A percentile compares a stretch with the other conserved stretches of the same genome.
Conservation (phyloP, 2,797 vertebrate species). For the Mormyrops attenuatus region DNA sequence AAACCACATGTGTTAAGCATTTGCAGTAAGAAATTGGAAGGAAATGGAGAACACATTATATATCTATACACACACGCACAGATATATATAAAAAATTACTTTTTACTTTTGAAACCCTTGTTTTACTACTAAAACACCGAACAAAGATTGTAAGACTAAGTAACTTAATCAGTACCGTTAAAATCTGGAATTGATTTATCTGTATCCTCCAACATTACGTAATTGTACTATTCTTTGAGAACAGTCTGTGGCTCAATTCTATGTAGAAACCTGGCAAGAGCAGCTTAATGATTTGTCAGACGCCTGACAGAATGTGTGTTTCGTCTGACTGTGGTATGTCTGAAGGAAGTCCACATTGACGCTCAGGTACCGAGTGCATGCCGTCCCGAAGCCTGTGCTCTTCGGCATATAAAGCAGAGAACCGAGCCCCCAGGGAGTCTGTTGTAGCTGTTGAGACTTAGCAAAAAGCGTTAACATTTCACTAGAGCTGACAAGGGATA, state of each 20-base stretch:
- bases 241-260: conserved; percentile 3
- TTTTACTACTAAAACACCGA: neutral
- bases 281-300: conserved; percentile 4
- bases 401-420: neutral
- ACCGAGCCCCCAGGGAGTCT: neutral
- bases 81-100: neutral
- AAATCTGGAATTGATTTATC: conserved; percentile 10
- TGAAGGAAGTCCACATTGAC: neutral
- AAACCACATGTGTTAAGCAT: conserved; percentile 59
- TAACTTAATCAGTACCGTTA: neutral
- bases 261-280: neutral
- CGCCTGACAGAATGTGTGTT: neutral
- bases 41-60: conserved; percentile 64
- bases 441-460: neutral
- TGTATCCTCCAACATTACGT: neutral
- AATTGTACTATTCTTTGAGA: neutral
- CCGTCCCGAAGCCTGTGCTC: neutral
- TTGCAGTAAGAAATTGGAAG: conserved; percentile 56
- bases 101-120: neutral
- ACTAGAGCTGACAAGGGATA: neutral
- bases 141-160: neutral
- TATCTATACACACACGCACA: neutral
- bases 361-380: neutral
- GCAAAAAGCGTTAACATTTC: neutral
- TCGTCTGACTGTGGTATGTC: neutral